Evolutionary conservation across 2,113 vertebrate species (phyloP).

Genomic region (Hypomesus transpacificus): DNA sequence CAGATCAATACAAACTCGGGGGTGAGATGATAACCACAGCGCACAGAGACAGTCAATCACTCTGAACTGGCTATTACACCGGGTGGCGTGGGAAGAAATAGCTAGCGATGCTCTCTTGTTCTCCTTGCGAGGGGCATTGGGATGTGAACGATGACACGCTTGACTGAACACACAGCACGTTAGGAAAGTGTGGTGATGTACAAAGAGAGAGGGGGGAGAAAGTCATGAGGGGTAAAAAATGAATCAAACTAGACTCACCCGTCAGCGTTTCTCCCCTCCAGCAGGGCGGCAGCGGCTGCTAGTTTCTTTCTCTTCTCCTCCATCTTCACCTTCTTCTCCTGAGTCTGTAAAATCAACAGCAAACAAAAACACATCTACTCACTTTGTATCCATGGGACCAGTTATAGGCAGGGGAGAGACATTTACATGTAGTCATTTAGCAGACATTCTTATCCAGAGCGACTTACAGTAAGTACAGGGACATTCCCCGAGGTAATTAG

Average conservation of each 20-base stretch:
- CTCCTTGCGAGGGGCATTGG: conserved; percentile 8
- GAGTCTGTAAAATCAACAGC: conserved; percentile 68
- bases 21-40: conserved; percentile 18
- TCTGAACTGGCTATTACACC: conserved; percentile 23
- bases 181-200: neutral
- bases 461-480: no score
- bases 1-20: conserved; percentile 34
- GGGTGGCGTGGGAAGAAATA: conserved; percentile 19
- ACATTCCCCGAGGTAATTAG: no score
- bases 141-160: neutral
- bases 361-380: neutral
- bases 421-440: neutral
- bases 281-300: conserved; percentile 74
- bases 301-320: conserved; percentile 86
- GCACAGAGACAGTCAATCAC: conserved; percentile 41
- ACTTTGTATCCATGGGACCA: no score
- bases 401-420: no score
- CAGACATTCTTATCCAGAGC: no score
- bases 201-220: neutral
- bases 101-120: conserved; percentile 45
- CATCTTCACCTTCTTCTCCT: conserved; percentile 81
- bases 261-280: conserved; percentile 85
- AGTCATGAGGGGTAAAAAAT: conserved; percentile 6
- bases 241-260: conserved; percentile 72
- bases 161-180: neutral